phyloP scores from a whole-genome alignment of 2,888 invertebrate genomes.

The Nebria salina region DNA sequence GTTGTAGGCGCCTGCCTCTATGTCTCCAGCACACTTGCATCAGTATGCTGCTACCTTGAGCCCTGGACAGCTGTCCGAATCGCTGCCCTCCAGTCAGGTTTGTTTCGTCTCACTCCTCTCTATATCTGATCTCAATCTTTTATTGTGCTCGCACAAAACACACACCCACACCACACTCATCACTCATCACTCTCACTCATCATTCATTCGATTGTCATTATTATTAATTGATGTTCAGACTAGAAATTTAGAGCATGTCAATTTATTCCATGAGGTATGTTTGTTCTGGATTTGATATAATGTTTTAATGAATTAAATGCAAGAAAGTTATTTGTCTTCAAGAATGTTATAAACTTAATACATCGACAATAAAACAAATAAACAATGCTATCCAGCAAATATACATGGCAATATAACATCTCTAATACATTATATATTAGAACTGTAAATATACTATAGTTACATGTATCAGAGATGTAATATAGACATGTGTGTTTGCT shows the following conservation, averaged over 20 bases:
- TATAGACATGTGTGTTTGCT: too few species aligned
- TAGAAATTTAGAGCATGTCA: background rate
- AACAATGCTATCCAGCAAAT: too few species aligned
- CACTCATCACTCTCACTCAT: background rate
- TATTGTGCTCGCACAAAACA: background rate
- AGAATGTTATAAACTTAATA: background rate
- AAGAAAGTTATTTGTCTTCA: background rate
- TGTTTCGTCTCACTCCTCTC: conserved; percentile 51
- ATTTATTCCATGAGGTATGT: background rate
- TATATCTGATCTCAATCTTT: background rate
- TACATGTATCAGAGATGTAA: too few species aligned
- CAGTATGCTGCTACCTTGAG: conserved; percentile 74
- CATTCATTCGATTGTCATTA: background rate
- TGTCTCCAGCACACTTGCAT: conserved; percentile 88
- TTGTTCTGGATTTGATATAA: background rate
- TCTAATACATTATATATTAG: too few species aligned
- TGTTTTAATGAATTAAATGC: background rate
- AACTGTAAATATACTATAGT: too few species aligned
- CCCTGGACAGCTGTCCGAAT: conserved; percentile 75
- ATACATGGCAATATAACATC: too few species aligned
- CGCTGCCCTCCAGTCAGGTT: conserved; percentile 86
- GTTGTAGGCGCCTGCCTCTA: conserved; percentile 88
- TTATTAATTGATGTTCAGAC: background rate
- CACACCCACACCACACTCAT: background rate
- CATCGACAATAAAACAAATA: background rate